Base-by-base conservation (phyloP, 1,140 invertebrate genomes). In the Drosophila chauvacae region DNA sequence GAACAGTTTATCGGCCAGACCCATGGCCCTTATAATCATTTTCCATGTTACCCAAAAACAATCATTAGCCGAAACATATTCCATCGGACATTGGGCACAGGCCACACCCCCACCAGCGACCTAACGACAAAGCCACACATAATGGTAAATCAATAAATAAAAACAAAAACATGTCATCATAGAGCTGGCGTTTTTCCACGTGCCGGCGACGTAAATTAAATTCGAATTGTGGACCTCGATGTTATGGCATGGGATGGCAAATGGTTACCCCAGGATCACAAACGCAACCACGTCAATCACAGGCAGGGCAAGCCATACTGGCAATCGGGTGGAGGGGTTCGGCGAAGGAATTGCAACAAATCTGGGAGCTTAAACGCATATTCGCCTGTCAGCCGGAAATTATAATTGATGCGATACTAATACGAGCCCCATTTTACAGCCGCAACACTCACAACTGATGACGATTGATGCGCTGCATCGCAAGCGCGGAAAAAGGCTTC, bases 361-460 rank as follows among this genome's bases (percentile, higher is more conserved):
- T 84, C 61, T 62, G 70, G 64, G 13, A 59, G 65, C 73, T 77
- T 64, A 84, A 84, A 77, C 66, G 77, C 62, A 56, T 56, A 87
- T 84, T 74, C 77, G 84, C 65, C 65, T 86, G 84, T 88, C 80
- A 74, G 65, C 71, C 72, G 77, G 64, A 87, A 87, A 88, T 87
- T 87, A 87, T 87, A 87, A 87, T 87, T 87, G 84, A 87, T 87
- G 84, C 77, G 84, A 88, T 87, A 88, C 82, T 87, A 87, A 87
- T 87, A 84, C 84, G 80, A 68, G 66, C 72, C 37, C 53, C 72
- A 76, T 60, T 51, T 60, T 41, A 63, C 48, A 69, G 50, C 47
- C 65, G 59, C 64, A 57, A 44, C 51, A 63, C 64, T 80, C 66
- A 51, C 71, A 56, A 56, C 77, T 87, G 84, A 88, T 88, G 84